Evolutionary conservation across 2,113 vertebrate species (phyloP), one percentile per base, ranked within the genome.

Genomic region (Myodes glareolus): DNA sequence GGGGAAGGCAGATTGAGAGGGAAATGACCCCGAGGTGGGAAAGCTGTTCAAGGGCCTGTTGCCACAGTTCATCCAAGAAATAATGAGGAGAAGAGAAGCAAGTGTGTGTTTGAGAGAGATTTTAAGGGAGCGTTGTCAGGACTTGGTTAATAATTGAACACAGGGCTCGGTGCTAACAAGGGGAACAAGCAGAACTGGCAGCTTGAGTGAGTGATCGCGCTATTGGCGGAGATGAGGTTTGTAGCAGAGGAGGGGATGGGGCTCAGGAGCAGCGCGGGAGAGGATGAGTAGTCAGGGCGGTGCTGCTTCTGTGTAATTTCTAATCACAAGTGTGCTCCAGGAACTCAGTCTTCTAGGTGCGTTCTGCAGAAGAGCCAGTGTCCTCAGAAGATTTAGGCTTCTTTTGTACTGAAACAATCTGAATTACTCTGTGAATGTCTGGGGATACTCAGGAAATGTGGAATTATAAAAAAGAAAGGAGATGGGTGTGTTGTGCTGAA

Each of bases 191-290:
- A 5, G 50, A 39, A 33, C 10, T 50, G 5, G 70, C 42, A 91
- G 92, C 31, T 9, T 67, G 75, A 31, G n/a, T n/a, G 33, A 45
- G 36, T 36, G 76, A 9, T 52, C 0, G 36, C 9, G 1, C 42
- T 19, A 2, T 27, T 11, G 31, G 42, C 8, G 12, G 33, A 67
- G 50, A 39, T 31, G 87, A 78, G 45, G 10, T 23, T 2, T 4
- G 16, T 2, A 13, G 36, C 36, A n/a, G 39, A 7, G 3, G 0
- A 9, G 3, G 13, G 19, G n/a, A 1, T 10, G 16, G 19, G 31
- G 0, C 50, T 72, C 50, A 29, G 68, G 31, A 27, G 27, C 55
- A 76, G 39, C n/a, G 0, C 0, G 25, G 42, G n/a, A n/a, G 81
- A 52, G 33, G 80, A 14, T 13, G n/a, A 45, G 21, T 45, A 16